phyloP scores from a whole-genome alignment of 2,113 vertebrate genomes.

The Apodemus speciosus region DNA sequence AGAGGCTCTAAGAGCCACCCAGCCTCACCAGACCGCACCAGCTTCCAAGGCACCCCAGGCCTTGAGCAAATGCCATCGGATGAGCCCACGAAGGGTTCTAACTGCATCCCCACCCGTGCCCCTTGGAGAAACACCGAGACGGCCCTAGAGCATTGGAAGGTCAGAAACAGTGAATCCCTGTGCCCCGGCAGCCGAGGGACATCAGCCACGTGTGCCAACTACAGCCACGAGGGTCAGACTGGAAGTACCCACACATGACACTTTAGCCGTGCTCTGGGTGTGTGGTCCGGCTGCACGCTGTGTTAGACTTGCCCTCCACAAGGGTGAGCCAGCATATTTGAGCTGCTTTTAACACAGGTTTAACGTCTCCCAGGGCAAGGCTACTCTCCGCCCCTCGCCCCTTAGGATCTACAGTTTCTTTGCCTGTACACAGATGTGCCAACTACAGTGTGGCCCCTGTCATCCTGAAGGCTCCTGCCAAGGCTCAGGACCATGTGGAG shows the following conservation, averaged over 20 bases:
- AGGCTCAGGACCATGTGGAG: not conserved
- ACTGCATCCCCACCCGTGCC: conserved; percentile 16
- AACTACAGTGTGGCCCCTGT: not conserved
- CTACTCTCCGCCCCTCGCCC: not conserved
- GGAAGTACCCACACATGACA: not conserved
- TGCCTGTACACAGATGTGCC: not conserved
- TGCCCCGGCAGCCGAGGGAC: not conserved
- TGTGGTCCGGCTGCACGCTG: too few relatives aligned
- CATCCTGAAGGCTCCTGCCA: too few relatives aligned
- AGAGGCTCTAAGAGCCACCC: conserved; percentile 45
- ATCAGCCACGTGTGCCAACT: not conserved
- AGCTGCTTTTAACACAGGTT: not conserved
- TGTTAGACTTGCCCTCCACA: not conserved
- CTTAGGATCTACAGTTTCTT: not conserved
- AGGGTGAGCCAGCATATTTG: not conserved
- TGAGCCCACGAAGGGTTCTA: conserved; percentile 54
- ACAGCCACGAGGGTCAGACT: too few relatives aligned
- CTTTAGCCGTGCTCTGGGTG: too few relatives aligned
- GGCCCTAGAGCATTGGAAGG: fast-evolving
- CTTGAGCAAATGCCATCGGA: conserved; percentile 68
- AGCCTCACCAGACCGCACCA: not conserved
- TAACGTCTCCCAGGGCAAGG: not conserved
- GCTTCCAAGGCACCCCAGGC: conserved; percentile 49
- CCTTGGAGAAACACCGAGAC: not conserved
- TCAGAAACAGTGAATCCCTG: fast-evolving